Evolutionary conservation across 2,888 invertebrate species (phyloP).

Genomic region (Ellobium chinense): DNA sequence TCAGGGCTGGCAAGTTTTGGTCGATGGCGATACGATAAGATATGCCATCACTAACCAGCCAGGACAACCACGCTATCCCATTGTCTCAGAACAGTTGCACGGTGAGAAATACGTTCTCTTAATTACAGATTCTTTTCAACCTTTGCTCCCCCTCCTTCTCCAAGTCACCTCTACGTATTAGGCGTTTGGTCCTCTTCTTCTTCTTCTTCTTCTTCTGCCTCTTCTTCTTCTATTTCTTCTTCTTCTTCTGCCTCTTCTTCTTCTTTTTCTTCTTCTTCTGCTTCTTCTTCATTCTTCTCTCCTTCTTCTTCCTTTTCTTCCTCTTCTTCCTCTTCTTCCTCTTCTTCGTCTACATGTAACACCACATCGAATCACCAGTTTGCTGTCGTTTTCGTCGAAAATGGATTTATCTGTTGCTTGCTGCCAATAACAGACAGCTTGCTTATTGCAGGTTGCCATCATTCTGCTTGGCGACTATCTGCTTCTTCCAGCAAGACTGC

Average conservation of each 20-base stretch:
- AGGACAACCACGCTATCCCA: not conserved
- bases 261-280: not conserved
- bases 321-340: too few species aligned
- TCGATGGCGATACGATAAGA: not conserved
- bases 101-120: too few species aligned
- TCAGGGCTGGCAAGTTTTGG: not conserved
- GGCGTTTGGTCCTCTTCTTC: not conserved
- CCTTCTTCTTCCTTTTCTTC: not conserved
- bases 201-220: not conserved
- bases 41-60: not conserved
- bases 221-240: not conserved
- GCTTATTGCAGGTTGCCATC: too few species aligned
- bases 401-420: too few species aligned
- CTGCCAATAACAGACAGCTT: too few species aligned
- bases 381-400: too few species aligned
- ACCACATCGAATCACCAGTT: too few species aligned
- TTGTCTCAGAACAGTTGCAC: too few species aligned
- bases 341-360: too few species aligned
- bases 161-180: not conserved
- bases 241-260: not conserved
- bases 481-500: too few species aligned
- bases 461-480: too few species aligned
- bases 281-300: not conserved
- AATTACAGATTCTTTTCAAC: not conserved
- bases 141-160: not conserved